Evolutionary conservation across 2,888 invertebrate species (phyloP), one percentile per base, ranked within the genome.

Genomic region (Polymixis flavicincta): DNA sequence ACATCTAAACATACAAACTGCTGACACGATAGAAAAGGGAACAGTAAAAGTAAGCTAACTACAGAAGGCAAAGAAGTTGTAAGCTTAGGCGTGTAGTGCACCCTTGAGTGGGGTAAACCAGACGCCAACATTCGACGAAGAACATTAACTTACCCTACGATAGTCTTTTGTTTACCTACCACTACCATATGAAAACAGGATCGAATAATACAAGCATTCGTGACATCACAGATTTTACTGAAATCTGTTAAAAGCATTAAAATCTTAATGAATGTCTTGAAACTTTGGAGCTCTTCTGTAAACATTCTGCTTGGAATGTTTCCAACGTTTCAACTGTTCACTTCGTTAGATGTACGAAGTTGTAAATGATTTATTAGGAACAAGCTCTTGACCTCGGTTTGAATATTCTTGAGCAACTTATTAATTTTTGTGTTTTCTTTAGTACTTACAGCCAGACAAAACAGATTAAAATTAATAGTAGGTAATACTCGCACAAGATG

Each of bases 91-190:
- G 32, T 19, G n/a, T 50, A 63, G 28, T 59, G 25, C 19, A 67
- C 82, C 71, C 80, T 82, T 76, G 59, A 71, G 76, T 42, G 50
- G 13, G 64, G 32, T 80, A 76, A 71, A 80, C 63, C 64, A 71
- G 25, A 55, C 37, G 7, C 22, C 14, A 57, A 48, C 37, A 48
- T 7, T 66, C 37, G 13, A 42, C 14, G 13, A 54, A 67, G 6
- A 55, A 45, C 25, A 54, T 57, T 48, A 70, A 66, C 8, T 17
- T 13, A n/a, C 48, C 25, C 54, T 66, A 71, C 25, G 13, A 6
- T 64, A 28, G 42, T 19, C 32, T 64, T 81, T 76, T 63, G 25
- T 76, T 81, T 55, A 67, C 61, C 25, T 25, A 45, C 55, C n/a
- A 67, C 63, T 50, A 50, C 37, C n/a, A 42, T 32, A 71, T 76